These are phyloP conservation scores for Columba janthina DNA, from an alignment of 2,113 vertebrate species.

Conservation along the genomic window DNA sequence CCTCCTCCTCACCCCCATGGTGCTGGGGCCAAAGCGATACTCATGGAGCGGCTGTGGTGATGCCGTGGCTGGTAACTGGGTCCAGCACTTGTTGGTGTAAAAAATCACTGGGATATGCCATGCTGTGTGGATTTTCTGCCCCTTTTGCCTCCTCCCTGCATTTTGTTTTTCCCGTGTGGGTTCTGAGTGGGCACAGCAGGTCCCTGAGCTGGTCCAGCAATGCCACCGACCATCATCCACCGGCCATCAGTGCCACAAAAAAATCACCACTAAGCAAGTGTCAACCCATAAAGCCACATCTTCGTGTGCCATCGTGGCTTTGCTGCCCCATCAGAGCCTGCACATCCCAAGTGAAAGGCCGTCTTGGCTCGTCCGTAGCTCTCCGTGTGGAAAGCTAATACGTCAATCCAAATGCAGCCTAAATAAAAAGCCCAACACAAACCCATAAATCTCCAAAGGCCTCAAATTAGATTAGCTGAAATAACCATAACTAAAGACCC, in stretches of 20 bases:
- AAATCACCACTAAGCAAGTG: background rate
- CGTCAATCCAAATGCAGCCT: background rate
- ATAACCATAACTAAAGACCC: background rate
- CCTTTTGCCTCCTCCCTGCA: background rate
- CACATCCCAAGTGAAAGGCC: background rate
- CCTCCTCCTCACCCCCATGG: background rate
- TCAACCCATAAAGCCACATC: background rate
- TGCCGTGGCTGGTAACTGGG: background rate
- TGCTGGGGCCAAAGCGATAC: background rate
- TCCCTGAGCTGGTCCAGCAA: background rate
- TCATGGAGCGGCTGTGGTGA: accelerated
- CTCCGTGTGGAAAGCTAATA: background rate
- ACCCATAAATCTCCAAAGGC: background rate
- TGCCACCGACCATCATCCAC: background rate
- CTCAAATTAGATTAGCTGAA: background rate
- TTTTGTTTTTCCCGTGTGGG: background rate
- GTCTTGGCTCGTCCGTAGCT: accelerated
- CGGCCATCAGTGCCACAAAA: background rate
- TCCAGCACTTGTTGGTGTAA: background rate
- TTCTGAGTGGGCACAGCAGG: background rate
- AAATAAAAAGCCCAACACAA: conserved; percentile 16
- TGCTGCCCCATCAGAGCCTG: accelerated
- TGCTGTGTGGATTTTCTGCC: background rate
- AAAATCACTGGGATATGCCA: background rate
- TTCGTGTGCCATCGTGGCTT: accelerated